A percentile compares a stretch with the other conserved stretches of the same genome.
Evolutionary conservation across 2,888 invertebrate genomes (phyloP).

Genomic region (Acrobasis consociella): DNA sequence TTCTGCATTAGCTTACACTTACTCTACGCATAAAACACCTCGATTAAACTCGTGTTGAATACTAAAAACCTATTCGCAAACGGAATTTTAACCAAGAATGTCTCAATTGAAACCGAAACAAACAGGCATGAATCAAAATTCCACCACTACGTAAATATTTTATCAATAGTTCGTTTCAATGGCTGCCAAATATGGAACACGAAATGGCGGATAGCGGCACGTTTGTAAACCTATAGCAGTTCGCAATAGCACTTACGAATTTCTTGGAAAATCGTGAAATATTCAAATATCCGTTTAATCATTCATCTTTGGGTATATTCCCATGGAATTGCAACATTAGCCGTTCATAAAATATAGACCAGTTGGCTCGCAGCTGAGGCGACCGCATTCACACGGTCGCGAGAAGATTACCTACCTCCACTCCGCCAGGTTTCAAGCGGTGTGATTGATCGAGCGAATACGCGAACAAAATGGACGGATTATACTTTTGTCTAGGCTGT

Average conservation of each 20-base stretch:
- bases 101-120: constrained; percentile 9
- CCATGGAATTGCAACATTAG: constrained; percentile 64
- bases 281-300: constrained; percentile 36
- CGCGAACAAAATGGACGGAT: constrained; percentile 60
- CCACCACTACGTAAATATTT: constrained; percentile 9
- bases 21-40: background rate
- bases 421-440: constrained; percentile 54
- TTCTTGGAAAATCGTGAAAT: constrained; percentile 26
- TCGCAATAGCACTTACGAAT: constrained; percentile 21
- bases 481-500: constrained; percentile 58
- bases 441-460: constrained; percentile 73
- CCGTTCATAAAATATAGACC: constrained; percentile 66
- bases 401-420: constrained; percentile 63
- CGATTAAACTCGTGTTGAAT: constrained; percentile 6
- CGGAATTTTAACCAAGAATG: constrained; percentile 6
- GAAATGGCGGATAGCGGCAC: background rate
- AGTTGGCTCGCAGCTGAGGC: constrained; percentile 47
- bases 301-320: constrained; percentile 47
- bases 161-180: constrained; percentile 17
- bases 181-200: constrained; percentile 13
- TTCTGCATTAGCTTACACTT: constrained; percentile 1
- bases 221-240: constrained; percentile 4
- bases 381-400: constrained; percentile 77
- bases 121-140: constrained; percentile 14
- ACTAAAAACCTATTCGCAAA: constrained; percentile 10